These are phyloP conservation scores for Chelon auratus DNA, from an alignment of 2,797 vertebrate species.

Conservation along the genomic window DNA sequence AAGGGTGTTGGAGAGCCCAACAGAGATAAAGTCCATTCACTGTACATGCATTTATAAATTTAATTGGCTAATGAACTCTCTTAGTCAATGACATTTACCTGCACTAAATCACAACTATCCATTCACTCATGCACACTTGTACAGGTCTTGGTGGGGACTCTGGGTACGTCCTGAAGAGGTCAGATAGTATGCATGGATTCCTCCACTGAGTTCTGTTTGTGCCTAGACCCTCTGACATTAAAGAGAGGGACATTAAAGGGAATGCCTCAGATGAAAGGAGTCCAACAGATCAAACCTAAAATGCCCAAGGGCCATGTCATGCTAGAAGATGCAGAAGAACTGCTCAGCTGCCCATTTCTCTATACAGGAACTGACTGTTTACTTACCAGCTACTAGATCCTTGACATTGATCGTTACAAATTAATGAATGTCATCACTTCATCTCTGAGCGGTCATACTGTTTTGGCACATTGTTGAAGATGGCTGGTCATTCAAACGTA, in stretches of 20 bases:
- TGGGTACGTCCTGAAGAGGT: conserved; percentile 14
- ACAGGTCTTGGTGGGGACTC: conserved; percentile 9
- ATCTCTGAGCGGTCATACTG: background rate
- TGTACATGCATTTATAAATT: conserved; percentile 51
- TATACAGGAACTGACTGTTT: too few species aligned
- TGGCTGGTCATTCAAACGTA: background rate
- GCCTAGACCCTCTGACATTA: conserved; percentile 19
- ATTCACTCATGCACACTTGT: conserved; percentile 12
- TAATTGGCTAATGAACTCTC: conserved; percentile 62
- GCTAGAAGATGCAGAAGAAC: background rate
- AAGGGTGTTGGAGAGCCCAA: conserved; percentile 36
- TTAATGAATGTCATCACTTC: too few species aligned
- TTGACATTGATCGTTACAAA: too few species aligned
- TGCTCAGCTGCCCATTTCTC: too few species aligned
- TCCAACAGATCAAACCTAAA: conserved; percentile 7
- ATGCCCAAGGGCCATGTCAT: conserved; percentile 1
- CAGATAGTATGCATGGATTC: conserved; percentile 15
- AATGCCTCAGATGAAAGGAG: conserved; percentile 18
- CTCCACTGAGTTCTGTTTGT: conserved; percentile 23
- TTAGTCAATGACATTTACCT: conserved; percentile 44
- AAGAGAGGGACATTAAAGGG: conserved; percentile 16
- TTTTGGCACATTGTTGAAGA: background rate
- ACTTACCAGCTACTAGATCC: too few species aligned
- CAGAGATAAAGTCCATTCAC: conserved; percentile 54
- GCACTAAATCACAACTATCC: conserved; percentile 34